Evolutionary conservation across 2,888 invertebrate species (phyloP).

Genomic region (Ophion ellenae): DNA sequence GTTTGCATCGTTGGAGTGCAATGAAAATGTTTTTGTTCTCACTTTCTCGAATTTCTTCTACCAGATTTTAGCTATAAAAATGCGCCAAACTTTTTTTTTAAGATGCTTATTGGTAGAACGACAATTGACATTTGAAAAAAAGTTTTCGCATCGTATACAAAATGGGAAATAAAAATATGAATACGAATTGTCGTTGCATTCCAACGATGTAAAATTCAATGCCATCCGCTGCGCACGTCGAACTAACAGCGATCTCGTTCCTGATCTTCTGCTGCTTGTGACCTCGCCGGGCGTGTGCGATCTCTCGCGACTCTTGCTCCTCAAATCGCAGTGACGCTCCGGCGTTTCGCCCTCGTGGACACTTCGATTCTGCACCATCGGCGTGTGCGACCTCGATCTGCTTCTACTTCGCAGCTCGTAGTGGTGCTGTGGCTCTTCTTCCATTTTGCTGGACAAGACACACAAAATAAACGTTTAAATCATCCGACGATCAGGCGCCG

Average conservation of each 20-base stretch:
- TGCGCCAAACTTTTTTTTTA: too few species aligned
- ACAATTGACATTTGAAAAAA: too few species aligned
- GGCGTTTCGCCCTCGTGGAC: slow-evolving; percentile 72
- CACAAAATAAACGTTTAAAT: neutral
- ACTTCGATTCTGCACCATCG: slow-evolving; percentile 71
- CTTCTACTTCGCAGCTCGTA: slow-evolving; percentile 81
- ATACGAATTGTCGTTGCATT: too few species aligned
- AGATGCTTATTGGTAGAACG: too few species aligned
- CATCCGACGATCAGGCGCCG: too few species aligned
- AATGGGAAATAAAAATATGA: neutral
- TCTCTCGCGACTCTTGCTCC: slow-evolving; percentile 78
- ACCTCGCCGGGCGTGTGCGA: slow-evolving; percentile 80
- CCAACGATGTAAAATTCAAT: too few species aligned
- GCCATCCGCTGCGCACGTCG: neutral
- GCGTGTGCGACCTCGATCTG: slow-evolving; percentile 81
- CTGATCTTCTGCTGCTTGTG: slow-evolving; percentile 75
- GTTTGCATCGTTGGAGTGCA: too few species aligned
- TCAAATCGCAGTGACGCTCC: slow-evolving; percentile 79
- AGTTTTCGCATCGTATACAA: slow-evolving; percentile 1
- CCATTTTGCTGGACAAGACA: slow-evolving; percentile 73
- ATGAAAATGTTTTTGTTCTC: slow-evolving; percentile 32
- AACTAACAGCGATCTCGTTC: slow-evolving; percentile 75
- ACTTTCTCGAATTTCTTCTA: too few species aligned
- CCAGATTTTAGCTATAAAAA: too few species aligned
- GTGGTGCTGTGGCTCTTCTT: slow-evolving; percentile 76